Evolutionary conservation across 2,888 invertebrate genomes (phyloP).

Genomic region (Drosophila setosimentum): DNA sequence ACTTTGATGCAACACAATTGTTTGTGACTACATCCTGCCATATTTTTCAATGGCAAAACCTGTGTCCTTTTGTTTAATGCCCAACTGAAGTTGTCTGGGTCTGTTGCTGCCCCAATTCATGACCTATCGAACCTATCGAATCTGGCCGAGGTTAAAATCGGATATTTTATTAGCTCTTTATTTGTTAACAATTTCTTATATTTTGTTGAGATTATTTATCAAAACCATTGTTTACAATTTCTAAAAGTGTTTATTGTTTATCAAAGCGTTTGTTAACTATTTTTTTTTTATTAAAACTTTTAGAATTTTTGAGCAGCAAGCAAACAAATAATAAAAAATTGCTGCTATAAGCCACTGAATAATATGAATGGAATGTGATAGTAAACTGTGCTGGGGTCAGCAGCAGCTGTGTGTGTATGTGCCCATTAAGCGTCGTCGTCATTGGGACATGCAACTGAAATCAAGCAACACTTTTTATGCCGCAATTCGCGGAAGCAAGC

Average conservation of each 20-base stretch:
- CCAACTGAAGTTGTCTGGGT: conserved; percentile 29
- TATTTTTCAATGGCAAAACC: conserved; percentile 23
- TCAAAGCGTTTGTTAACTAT: too few relatives aligned
- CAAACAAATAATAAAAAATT: conserved; percentile 10
- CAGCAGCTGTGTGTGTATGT: conserved; percentile 13
- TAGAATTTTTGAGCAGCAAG: background rate
- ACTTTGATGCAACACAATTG: conserved; percentile 34
- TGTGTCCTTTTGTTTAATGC: conserved; percentile 16
- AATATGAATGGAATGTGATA: conserved; percentile 45
- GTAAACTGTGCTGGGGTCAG: conserved; percentile 16
- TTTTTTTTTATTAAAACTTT: background rate
- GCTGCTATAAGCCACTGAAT: conserved; percentile 40
- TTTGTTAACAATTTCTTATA: background rate
- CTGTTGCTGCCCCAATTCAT: conserved; percentile 19
- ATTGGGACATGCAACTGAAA: conserved; percentile 42
- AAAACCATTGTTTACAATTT: background rate
- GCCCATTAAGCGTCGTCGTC: conserved; percentile 9
- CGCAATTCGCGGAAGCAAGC: conserved; percentile 20
- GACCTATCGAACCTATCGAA: conserved; percentile 34
- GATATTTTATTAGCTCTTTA: background rate
- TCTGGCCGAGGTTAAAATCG: conserved; percentile 24
- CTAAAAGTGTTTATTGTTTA: background rate
- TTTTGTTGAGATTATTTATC: background rate
- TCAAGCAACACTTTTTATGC: conserved; percentile 17
- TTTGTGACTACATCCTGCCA: conserved; percentile 41